Conservation (phyloP, 2,888 invertebrate species). For the Drosophila ezoana region DNA sequence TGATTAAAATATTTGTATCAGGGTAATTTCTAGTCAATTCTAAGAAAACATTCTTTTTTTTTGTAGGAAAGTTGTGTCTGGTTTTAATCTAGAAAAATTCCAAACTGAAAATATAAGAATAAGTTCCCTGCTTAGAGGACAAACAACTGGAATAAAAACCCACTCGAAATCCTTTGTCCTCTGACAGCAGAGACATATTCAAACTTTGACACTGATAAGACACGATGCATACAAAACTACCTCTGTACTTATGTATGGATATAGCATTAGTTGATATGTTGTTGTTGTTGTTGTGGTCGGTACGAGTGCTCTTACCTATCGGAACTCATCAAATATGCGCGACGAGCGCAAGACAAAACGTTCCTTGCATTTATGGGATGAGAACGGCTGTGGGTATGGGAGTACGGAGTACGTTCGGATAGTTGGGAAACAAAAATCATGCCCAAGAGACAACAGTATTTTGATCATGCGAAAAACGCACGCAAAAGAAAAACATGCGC, state of each 20-base stretch:
- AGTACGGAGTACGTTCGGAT: slow-evolving; percentile 13
- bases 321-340: slow-evolving; percentile 78
- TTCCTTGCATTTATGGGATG: slow-evolving; percentile 41
- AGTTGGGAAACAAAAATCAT: slow-evolving; percentile 49
- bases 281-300: slow-evolving; percentile 11
- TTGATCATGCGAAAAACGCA: slow-evolving; percentile 81
- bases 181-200: slow-evolving; percentile 31
- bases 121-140: slow-evolving; percentile 26
- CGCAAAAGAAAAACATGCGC: slow-evolving; percentile 75
- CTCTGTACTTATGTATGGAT: slow-evolving; percentile 25
- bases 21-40: too few species aligned
- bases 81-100: not conserved
- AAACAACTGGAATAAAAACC: slow-evolving; percentile 25
- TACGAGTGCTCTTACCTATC: slow-evolving; percentile 47
- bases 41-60: too few species aligned
- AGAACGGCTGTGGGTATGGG: slow-evolving; percentile 25
- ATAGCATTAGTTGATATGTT: slow-evolving; percentile 13
- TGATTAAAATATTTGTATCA: too few species aligned
- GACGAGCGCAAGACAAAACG: slow-evolving; percentile 61
- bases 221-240: slow-evolving; percentile 48
- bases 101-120: slow-evolving; percentile 6
- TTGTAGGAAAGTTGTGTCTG: not conserved
- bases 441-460: slow-evolving; percentile 51
- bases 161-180: not conserved
- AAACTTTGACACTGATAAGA: slow-evolving; percentile 66